Evolutionary conservation across 92 coral and sea anemone species (phyloP), one percentile per base, ranked within the genome.

Genomic region (Palythoa grandis): DNA sequence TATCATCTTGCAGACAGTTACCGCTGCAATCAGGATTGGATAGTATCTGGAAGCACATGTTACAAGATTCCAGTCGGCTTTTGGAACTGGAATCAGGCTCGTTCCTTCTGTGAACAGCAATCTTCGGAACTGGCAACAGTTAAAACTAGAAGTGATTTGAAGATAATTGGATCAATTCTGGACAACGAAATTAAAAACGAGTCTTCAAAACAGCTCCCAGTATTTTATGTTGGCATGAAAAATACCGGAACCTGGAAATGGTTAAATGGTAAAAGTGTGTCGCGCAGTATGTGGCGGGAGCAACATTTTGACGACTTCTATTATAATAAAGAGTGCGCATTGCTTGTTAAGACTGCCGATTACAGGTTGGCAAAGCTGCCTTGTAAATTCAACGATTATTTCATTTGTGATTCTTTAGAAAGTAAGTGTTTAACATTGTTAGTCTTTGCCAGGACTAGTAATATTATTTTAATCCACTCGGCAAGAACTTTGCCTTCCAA

Each of bases 341-440:
- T 23, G 40, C n/a, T 80, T 65, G 15, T 14, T 66, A 43, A 48
- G 5, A 66, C 85, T 66, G 53, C 50, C 11, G 61, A 16, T 9
- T 48, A 63, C 61, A 66, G 63, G 50, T 70, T 80, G 15, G 24
- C 13, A n/a, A 80, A 80, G 12, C 1, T 2, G 4, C 4, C 22
- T 23, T 80, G 85, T 76, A 0, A 2, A 7, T 5, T 10, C 47
- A 3, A 24, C 37, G 12, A 12, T 11, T 67, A 40, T n/a, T 63
- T 63, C 39, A 9, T 80, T 2, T 80, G 85, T 23, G 85, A 80
- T 15, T 80, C 72, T 66, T 70, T 53, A n/a, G 85, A 78, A 61
- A 17, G 83, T 78, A 78, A 78, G 83, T 78, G 11, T 43, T 43
- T 43, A 5, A 3, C 50, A 43, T 43, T 3, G 50, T 43, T 43